Base-by-base conservation (phyloP, 2,113 vertebrate genomes). In the Strix uralensis region DNA sequence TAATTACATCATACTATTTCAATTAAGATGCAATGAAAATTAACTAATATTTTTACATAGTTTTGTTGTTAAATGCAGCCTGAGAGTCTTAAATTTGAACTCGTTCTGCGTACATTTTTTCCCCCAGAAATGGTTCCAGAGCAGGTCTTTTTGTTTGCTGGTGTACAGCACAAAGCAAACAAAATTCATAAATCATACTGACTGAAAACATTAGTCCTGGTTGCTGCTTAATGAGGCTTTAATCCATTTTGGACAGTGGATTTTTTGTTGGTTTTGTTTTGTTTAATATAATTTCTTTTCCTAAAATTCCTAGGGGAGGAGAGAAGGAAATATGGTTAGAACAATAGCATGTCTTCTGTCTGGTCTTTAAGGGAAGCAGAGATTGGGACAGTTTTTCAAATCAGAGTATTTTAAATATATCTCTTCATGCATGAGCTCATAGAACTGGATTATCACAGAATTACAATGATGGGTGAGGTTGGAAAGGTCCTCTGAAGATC, bases 161-260 rank as follows among this genome's bases (percentile, higher is more conserved):
- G 22, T 49, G 9, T 81, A 69, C 71, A 90, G 44, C 66, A 77
- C n/a, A 88, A 90, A 32, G 58, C 59, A 93, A 94, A 84, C 57
- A 81, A 71, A 74, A 55, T 86, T 84, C 71, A 91, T 95, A 84
- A 81, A 95, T 89, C 91, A 84, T 55, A 74, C 72, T 94, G 91
- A 71, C 77, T 91, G 69, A 94, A 94, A 84, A 59, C 65, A 92
- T 91, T 83, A 91, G 32, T 92, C 65, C 69, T 13, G 2, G 30
- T 69, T 81, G 46, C 46, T 95, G 59, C 65, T 91, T 97, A 96
- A 96, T 94, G 72, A 89, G 34, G 59, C 69, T 86, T 91, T 95
- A 91, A 89, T 96, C 89, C 10, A 0, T 84, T 95, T 91, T 71
- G 59, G 91, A 71, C 73, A 77, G 42, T 44, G 27, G 20, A 10